A percentile compares a stretch with the other conserved stretches of the same genome.
phyloP scores from a whole-genome alignment of 2,113 vertebrate genomes.

The Urocitellus parryii region DNA sequence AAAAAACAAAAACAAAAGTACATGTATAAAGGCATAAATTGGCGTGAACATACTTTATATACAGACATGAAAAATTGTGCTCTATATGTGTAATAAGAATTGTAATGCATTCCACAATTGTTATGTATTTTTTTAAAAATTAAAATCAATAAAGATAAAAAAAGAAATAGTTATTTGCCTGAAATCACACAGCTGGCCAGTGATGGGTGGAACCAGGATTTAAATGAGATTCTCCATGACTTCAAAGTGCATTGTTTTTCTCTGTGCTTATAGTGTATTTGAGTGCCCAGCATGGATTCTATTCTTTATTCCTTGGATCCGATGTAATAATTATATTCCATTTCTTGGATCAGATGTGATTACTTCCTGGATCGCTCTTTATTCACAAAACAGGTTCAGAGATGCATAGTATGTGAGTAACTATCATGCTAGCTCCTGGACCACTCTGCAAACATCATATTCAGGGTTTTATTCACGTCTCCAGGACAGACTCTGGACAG shows the following conservation, averaged over 20 bases:
- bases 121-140: too few species aligned
- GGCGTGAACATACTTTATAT: too few species aligned
- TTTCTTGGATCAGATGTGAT: neutral
- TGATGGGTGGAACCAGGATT: neutral
- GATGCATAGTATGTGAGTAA: rapidly evolving
- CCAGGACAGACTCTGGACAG: neutral
- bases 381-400: neutral
- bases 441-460: neutral
- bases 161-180: neutral
- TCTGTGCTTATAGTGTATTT: neutral
- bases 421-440: neutral
- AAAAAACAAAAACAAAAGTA: too few species aligned
- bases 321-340: neutral
- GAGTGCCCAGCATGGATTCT: neutral
- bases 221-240: neutral
- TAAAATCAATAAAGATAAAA: too few species aligned
- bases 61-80: too few species aligned
- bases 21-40: too few species aligned
- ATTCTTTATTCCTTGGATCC: neutral
- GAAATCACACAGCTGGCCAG: neutral
- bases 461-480: neutral
- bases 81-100: too few species aligned
- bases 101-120: too few species aligned
- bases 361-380: neutral
- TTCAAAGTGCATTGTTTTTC: neutral